Conservation (phyloP, 2,113 vertebrate genomes). For the Corythoichthys intestinalis region DNA sequence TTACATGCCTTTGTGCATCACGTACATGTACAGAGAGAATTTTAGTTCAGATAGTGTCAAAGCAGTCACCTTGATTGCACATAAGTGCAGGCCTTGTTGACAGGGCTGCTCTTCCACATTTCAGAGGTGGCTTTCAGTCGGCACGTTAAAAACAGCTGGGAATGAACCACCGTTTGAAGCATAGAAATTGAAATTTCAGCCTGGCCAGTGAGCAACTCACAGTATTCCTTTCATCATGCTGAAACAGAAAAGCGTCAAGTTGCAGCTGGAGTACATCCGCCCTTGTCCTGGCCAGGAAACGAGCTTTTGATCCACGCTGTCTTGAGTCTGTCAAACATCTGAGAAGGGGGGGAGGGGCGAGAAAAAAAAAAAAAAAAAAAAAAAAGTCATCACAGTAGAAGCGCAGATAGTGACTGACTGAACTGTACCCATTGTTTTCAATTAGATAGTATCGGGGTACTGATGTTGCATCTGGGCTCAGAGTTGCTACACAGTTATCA, state of each 20-base stretch:
- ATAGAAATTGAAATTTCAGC: neutral
- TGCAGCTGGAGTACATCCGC: constrained; percentile 20
- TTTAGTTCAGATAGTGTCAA: too few relatives aligned
- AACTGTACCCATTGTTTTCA: constrained; percentile 38
- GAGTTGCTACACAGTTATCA: constrained; percentile 43
- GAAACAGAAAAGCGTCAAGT: constrained; percentile 36
- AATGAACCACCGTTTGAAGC: neutral
- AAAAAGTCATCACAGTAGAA: too few relatives aligned
- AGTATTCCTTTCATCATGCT: constrained; percentile 23
- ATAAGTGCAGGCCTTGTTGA: constrained; percentile 45
- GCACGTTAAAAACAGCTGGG: constrained; percentile 47
- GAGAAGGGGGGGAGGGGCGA: neutral
- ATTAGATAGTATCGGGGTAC: constrained; percentile 46
- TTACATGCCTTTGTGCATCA: too few relatives aligned
- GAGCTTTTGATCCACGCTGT: neutral
- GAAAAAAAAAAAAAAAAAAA: too few relatives aligned
- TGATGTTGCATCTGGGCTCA: constrained; percentile 30
- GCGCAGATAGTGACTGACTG: neutral
- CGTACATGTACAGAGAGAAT: too few relatives aligned
- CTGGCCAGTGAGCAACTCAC: constrained; percentile 13
- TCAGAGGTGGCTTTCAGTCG: constrained; percentile 22
- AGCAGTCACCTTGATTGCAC: constrained; percentile 29
- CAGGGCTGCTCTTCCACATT: constrained; percentile 5
- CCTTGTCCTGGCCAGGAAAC: constrained; percentile 13
- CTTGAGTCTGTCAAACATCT: constrained; percentile 41